These are phyloP conservation scores for Caenorhabditis plicata DNA, from an alignment of 2,888 invertebrate genomes.

Conservation along the genomic window DNA sequence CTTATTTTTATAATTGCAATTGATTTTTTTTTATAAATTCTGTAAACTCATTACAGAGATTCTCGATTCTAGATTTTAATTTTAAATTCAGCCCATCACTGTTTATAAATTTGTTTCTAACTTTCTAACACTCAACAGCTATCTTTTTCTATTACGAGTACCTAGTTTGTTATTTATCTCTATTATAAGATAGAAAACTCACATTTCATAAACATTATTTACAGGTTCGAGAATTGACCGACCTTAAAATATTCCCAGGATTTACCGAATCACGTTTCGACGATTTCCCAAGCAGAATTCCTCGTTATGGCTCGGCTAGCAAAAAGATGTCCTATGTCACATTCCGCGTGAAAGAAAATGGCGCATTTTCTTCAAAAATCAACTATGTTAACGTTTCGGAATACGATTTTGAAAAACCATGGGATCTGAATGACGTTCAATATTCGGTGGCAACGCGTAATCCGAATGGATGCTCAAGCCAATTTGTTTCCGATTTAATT, in stretches of 20 bases:
- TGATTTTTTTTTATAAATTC: too few species aligned
- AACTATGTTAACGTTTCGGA: conserved; percentile 14
- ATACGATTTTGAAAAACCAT: conserved; percentile 18
- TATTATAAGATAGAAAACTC: too few species aligned
- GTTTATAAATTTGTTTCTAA: too few species aligned
- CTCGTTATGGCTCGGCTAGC: conserved; percentile 20
- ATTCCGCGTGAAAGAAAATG: conserved; percentile 34
- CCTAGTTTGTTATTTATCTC: too few species aligned
- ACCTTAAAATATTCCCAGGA: conserved; percentile 34
- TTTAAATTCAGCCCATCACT: too few species aligned
- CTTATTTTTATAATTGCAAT: too few species aligned
- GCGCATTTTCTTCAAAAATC: conserved; percentile 9
- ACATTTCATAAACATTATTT: too few species aligned
- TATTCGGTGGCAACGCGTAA: conserved; percentile 19
- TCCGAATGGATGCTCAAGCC: conserved; percentile 35
- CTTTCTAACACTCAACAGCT: too few species aligned
- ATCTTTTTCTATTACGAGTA: too few species aligned
- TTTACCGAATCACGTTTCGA: conserved; percentile 31
- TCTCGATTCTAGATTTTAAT: too few species aligned
- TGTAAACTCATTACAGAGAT: too few species aligned
- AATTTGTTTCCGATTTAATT: conserved; percentile 29
- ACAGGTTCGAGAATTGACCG: conserved; percentile 27
- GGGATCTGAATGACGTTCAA: too few species aligned
- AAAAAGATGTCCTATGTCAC: conserved; percentile 18
- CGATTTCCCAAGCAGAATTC: conserved; percentile 28